Evolutionary conservation across 2,888 invertebrate species (phyloP).

Genomic region (Eupeodes latifasciatus): DNA sequence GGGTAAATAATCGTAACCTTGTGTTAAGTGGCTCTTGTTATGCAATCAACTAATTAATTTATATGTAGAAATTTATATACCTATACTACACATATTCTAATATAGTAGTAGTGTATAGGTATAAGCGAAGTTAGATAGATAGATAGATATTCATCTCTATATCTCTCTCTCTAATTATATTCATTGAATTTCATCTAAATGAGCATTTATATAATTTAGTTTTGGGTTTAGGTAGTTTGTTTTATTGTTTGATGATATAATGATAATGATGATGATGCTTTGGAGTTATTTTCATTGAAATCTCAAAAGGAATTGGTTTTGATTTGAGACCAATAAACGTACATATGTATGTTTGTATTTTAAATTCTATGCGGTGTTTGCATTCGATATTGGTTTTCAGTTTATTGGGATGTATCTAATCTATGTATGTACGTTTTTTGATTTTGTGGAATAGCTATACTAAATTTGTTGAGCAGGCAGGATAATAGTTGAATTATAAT

Average conservation of each 20-base stretch:
- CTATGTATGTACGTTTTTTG: background rate
- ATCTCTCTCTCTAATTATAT: slow-evolving; percentile 33
- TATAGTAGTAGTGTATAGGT: background rate
- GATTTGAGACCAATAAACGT: background rate
- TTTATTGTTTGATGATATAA: slow-evolving; percentile 9
- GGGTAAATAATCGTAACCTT: slow-evolving; percentile 50
- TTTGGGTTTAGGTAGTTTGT: background rate
- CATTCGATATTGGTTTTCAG: background rate
- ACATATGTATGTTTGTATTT: no score
- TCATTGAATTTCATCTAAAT: slow-evolving; percentile 39
- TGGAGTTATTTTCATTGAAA: background rate
- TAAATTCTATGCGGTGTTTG: background rate
- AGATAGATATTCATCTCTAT: slow-evolving; percentile 34
- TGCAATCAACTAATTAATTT: slow-evolving; percentile 63
- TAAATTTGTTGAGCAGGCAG: no score
- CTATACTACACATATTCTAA: background rate
- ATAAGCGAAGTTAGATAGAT: background rate
- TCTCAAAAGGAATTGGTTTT: background rate
- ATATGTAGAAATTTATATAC: slow-evolving; percentile 13
- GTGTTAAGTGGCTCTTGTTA: slow-evolving; percentile 54
- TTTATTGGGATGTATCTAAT: background rate
- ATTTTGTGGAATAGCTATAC: background rate
- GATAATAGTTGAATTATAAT: no score
- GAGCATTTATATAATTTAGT: slow-evolving; percentile 18
- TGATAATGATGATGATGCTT: background rate